Evolutionary conservation across 2,113 vertebrate genomes (phyloP).

Genomic region (Colistium nudipinnis): DNA sequence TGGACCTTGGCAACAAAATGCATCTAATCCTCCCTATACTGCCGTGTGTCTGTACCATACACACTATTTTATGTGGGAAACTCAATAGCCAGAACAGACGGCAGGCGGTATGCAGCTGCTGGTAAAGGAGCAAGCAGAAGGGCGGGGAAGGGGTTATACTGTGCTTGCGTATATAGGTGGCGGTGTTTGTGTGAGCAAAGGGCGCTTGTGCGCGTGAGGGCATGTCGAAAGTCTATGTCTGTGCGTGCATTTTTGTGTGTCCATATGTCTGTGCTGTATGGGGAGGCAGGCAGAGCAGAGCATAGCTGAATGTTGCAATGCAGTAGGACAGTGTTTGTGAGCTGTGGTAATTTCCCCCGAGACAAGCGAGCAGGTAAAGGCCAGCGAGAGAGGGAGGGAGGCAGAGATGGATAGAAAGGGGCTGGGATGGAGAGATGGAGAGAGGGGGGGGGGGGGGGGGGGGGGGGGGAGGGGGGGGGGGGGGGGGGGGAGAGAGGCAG

Average conservation of each 20-base stretch:
- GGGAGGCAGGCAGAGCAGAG: slow-evolving; percentile 55
- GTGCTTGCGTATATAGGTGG: slow-evolving; percentile 12
- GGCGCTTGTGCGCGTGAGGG: slow-evolving; percentile 15
- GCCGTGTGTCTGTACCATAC: slow-evolving; percentile 12
- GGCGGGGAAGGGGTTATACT: slow-evolving; percentile 30
- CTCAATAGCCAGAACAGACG: slow-evolving; percentile 38
- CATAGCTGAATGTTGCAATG: slow-evolving; percentile 47
- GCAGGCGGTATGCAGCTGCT: slow-evolving; percentile 10
- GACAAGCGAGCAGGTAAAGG: slow-evolving; percentile 77
- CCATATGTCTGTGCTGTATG: slow-evolving; percentile 41
- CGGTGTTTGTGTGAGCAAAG: slow-evolving; percentile 7
- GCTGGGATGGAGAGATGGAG: slow-evolving; percentile 23
- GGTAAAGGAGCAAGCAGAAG: slow-evolving; percentile 28
- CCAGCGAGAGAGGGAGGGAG: slow-evolving; percentile 61
- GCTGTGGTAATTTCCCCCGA: slow-evolving; percentile 81
- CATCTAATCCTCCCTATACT: slow-evolving; percentile 36
- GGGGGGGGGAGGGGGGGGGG: slow-evolving; percentile 19
- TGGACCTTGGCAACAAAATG: slow-evolving; percentile 42
- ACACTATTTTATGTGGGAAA: slow-evolving; percentile 27
- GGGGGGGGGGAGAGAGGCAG: slow-evolving; percentile 41
- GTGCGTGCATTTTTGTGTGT: slow-evolving; percentile 19
- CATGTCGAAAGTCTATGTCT: slow-evolving; percentile 20
- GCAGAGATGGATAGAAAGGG: slow-evolving; percentile 23
- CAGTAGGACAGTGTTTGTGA: slow-evolving; percentile 70
- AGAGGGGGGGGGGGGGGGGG: slow-evolving; percentile 35